Base-by-base conservation (phyloP, 2,888 invertebrate species). In the Saturnia pavonia region DNA sequence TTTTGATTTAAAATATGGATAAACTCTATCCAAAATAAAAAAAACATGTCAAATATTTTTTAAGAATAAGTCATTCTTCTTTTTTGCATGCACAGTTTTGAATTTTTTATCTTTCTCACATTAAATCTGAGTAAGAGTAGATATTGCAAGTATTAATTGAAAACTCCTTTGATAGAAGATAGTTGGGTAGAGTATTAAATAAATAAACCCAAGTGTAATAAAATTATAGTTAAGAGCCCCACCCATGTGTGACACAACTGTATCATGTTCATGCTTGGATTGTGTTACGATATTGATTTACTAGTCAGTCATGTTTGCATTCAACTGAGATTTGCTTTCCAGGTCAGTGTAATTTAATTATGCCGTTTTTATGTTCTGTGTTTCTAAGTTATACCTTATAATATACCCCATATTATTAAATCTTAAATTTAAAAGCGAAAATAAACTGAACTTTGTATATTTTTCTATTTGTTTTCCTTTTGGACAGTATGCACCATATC, bases 241-340 rank as follows among this genome's bases (percentile, higher is more conserved):
- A 68, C 72, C 72, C 70, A 72, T 72, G 63, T 70, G 42, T 43
- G 43, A 42, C 70, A 42, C 67, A 70, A 42, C 25, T 70, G n/a
- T 70, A 70, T 40, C 40, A n/a, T 54, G 6, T 27, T 40, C 65
- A 68, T 68, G 68, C 48, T 68, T 51, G 65, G 42, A 54, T 51
- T 54, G 34, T 54, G 54, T 68, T 68, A 68, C 51, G 57, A 72
- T 80, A 80, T 80, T 79, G 79, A 80, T 80, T 80, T 77, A 81
- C 67, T 68, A 63, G 40, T 65, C 63, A 66, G 27, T 60, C 27
- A 60, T 65, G 40, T 72, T 68, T 77, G 78, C 80, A 79, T 11
- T 72, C 78, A 77, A 74, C 75, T 77, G 75, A 77, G 70, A 78
- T 77, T 72, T 70, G 14, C n/a, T 68, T 75, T 70, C 69, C 77